Base-by-base conservation (phyloP, 2,797 vertebrate genomes). In the Paedocypris micromegethes region DNA sequence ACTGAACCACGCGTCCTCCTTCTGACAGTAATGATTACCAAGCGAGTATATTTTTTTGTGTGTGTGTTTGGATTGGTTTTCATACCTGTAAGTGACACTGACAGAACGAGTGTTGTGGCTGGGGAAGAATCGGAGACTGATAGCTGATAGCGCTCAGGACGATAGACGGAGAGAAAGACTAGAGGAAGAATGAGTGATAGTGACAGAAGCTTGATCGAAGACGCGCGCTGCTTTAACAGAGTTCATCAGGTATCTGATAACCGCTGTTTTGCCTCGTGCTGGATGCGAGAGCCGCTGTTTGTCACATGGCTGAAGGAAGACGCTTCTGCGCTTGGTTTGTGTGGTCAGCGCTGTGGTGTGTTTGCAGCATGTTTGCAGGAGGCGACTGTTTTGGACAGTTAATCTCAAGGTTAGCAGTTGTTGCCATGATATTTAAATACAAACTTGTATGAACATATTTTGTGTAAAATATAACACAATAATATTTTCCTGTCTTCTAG, bases 41-140 rank as follows among this genome's bases (percentile, higher is more conserved):
- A 77, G 68, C 75, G 75, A 81, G 76, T 70, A 64, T 54, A 78
- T 64, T 68, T 75, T 74, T 72, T 66, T 74, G 61, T 76, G 76
- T 72, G 66, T 74, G 61, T 76, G 76, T 80, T 71, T 66, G 73
- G 75, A 78, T 81, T 77, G 67, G 72, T 76, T 82, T 83, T 79
- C 75, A 80, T 73, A 80, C 79, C 79, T 70, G 63, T 73, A 64
- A 79, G 75, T 78, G 75, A 84, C 73, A 72, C 73, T 80, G 72
- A 77, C 70, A 72, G 72, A 79, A 76, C 63, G 64, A 63, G 62
- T 72, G 72, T 75, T 72, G 76, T 67, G 63, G 70, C 77, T 68
- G 51, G 64, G 45, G 68, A 50, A 66, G 70, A 70, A 74, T 78
- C 57, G 8, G 62, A 77, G 76, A 77, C 72, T 58, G 73, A 75